Evolutionary conservation across 2,797 vertebrate species (phyloP), one percentile per base, ranked within the genome.

Genomic region (Mormyrus hasselquistii): DNA sequence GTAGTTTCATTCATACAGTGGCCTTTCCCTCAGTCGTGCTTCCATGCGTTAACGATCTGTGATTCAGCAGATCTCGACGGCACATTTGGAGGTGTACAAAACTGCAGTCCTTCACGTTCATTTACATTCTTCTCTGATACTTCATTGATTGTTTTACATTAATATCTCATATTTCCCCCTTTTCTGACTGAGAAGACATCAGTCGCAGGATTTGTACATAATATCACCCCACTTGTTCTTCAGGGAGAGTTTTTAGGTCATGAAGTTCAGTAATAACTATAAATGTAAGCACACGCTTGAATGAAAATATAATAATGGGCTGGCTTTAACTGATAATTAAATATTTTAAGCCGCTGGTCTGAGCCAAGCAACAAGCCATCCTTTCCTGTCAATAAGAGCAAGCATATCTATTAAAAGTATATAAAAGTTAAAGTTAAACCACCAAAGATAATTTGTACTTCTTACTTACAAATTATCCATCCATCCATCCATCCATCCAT

Each of bases 311-410:
- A 89, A 94, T 92, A 92, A 92, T 89, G 92, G 90, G 92, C 90
- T 88, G 88, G 90, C 90, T 92, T 87, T 89, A 91, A 95, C 96
- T 94, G 84, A 93, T 94, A 91, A 89, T 73, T 87, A 91, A 91
- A 94, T 93, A 92, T 95, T 94, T 91, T 88, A 89, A 90, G 90
- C 90, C 90, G 90, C 91, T 93, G 91, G 86, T 91, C 92, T 52
- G 16, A 65, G 91, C 90, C 90, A 90, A 89, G 76, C 65, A 53
- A 92, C 91, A 91, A 92, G 88, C 92, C 93, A 92, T 96, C 95
- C 92, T 92, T 89, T 29, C 91, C 91, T 92, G 94, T 96, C 95
- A 94, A 93, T 95, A 89, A 89, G 89, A 89, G 91, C 94, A 94
- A 95, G 94, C 87, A 65, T 87, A 91, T 89, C 86, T 41, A 41